These are phyloP conservation scores for Papilio aristodemus DNA, from an alignment of 1,140 invertebrate genomes.

Conservation along the genomic window DNA sequence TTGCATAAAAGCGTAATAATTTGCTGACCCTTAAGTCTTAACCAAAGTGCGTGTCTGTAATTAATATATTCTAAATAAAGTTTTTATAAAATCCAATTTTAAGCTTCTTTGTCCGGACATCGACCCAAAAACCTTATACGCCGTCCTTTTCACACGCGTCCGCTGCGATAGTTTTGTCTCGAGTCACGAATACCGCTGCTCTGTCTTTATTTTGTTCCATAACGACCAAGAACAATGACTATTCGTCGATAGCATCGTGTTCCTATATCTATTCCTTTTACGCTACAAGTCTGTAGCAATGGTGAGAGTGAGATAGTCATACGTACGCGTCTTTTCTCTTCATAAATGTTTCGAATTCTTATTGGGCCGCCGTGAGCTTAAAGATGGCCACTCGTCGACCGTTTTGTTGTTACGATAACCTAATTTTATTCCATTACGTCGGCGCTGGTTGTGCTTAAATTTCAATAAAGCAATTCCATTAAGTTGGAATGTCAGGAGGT, in stretches of 20 bases:
- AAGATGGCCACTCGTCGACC: constrained; percentile 76
- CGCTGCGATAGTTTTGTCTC: constrained; percentile 63
- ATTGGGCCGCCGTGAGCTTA: constrained; percentile 73
- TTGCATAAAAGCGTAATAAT: constrained; percentile 13
- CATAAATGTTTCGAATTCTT: constrained; percentile 72
- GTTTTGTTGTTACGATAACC: constrained; percentile 77
- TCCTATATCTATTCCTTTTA: constrained; percentile 70
- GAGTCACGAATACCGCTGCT: constrained; percentile 79
- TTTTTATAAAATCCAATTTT: constrained; percentile 70
- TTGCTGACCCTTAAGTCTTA: not conserved
- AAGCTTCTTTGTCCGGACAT: constrained; percentile 75
- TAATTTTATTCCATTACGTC: constrained; percentile 74
- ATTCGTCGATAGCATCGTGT: constrained; percentile 65
- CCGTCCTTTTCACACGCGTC: constrained; percentile 57
- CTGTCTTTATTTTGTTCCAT: constrained; percentile 80
- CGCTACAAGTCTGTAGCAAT: constrained; percentile 36
- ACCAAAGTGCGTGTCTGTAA: constrained; percentile 23
- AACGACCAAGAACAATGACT: constrained; percentile 79
- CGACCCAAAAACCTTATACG: constrained; percentile 76
- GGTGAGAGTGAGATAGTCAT: constrained; percentile 58
- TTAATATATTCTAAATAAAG: constrained; percentile 46
- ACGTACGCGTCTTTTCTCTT: constrained; percentile 41
- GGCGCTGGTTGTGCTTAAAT: constrained; percentile 70
- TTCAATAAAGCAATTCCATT: constrained; percentile 73
- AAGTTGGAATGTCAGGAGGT: constrained; percentile 75